Conservation (phyloP, 2,113 vertebrate genomes). For the Percina caprodes region DNA sequence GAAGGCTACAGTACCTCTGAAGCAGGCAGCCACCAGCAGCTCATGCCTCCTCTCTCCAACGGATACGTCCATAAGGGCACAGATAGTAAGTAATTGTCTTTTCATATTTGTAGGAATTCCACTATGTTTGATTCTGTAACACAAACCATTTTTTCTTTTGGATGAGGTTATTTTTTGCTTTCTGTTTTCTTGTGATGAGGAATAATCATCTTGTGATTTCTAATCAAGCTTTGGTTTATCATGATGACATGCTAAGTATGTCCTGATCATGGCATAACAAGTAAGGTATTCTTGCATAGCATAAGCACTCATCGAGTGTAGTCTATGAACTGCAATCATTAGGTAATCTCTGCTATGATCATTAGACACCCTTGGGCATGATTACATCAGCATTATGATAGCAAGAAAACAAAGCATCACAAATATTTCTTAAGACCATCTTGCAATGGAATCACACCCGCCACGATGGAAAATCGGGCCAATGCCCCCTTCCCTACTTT, state of each 20-base stretch:
- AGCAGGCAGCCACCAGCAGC: slow-evolving; percentile 97
- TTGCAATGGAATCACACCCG: too few species aligned
- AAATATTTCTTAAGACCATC: not conserved
- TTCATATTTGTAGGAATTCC: not conserved
- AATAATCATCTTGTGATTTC: not conserved
- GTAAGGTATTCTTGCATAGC: not conserved
- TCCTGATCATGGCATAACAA: not conserved
- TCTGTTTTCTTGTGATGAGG: not conserved
- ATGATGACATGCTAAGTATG: not conserved
- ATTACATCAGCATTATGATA: not conserved
- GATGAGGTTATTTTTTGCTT: not conserved
- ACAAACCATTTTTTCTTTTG: not conserved
- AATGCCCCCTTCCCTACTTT: not conserved
- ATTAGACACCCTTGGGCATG: not conserved
- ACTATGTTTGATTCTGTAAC: not conserved
- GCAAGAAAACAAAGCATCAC: slow-evolving; percentile 11
- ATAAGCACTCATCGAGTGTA: not conserved
- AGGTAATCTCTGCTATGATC: not conserved
- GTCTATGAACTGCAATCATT: not conserved
- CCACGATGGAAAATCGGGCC: too few species aligned
- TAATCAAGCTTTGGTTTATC: not conserved
- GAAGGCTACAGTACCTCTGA: slow-evolving; percentile 97
- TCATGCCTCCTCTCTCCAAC: slow-evolving; percentile 91
- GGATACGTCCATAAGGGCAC: slow-evolving; percentile 90
- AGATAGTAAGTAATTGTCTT: slow-evolving; percentile 83